Evolutionary conservation across 2,113 vertebrate species (phyloP), one percentile per base, ranked within the genome.

Genomic region (Nicator chloris): DNA sequence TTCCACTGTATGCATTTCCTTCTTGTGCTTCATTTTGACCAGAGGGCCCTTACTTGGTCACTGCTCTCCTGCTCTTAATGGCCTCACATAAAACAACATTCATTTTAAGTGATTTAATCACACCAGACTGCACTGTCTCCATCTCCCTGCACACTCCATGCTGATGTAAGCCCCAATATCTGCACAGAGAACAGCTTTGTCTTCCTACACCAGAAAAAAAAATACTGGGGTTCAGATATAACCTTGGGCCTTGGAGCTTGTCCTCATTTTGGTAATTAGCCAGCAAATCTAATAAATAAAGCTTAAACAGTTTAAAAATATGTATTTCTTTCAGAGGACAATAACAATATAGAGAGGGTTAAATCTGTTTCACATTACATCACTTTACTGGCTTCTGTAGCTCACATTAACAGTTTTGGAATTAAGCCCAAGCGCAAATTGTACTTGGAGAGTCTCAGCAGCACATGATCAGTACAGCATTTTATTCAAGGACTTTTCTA

Each of bases 401-500:
- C 80, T 95, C 93, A 92, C 85, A 95, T 90, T 90, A 95, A 95
- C 90, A 95, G 65, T 12, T 90, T 18, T 96, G 96, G 95, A 97
- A 92, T 56, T 53, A 83, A 93, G 94, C 96, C 93, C 92, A 92
- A 94, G 92, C 0, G 92, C 94, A 95, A 96, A 96, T 92, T 97
- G 95, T 88, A 91, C 88, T 96, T 90, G 93, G 93, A 96, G 93
- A 95, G 60, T 68, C 88, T 95, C 86, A 53, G 94, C 86, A 90
- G 90, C 90, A 95, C 94, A 47, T 61, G 81, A 95, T 91, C 86
- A 64, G 83, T 7, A 66, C 60, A 60, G 82, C 7, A 2, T 83
- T 90, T 96, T 77, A 92, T 51, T 86, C 64, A 86, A 83, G 86
- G 90, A 95, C 86, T 95, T 82, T 88, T 92, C 87, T 33, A 95